Conservation (phyloP, 2,888 invertebrate species). For the Leptinotarsa rubiginosa region DNA sequence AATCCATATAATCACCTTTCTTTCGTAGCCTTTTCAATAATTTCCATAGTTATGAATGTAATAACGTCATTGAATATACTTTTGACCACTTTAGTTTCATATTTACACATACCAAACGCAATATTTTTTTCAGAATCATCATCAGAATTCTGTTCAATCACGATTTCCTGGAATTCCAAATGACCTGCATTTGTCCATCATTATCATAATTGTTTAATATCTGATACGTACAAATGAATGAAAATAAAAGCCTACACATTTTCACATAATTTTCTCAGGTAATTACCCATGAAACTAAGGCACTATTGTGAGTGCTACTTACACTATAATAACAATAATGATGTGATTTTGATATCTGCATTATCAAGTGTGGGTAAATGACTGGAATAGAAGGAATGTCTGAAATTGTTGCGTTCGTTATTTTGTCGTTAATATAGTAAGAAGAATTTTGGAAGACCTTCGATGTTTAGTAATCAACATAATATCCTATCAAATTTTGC, state of each 20-base stretch:
- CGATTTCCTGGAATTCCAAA: neutral
- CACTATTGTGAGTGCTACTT: neutral
- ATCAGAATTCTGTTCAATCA: neutral
- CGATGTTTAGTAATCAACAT: no score
- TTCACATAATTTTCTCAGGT: conserved; percentile 9
- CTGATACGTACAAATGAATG: neutral
- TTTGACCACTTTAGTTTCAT: no score
- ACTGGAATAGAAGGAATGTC: neutral
- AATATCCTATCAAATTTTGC: no score
- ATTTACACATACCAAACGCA: no score
- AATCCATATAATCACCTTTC: no score
- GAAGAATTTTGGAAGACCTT: no score
- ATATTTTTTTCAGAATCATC: neutral
- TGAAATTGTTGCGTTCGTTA: no score
- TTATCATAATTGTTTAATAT: neutral
- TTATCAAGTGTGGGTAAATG: conserved; percentile 12
- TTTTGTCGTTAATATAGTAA: no score
- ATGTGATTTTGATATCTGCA: conserved; percentile 6
- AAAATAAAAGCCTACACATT: neutral
- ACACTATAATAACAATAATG: conserved; percentile 16
- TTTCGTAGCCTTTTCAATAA: no score
- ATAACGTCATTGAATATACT: no score
- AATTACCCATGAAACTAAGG: conserved; percentile 15
- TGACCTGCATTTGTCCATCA: neutral
- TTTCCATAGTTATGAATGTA: no score